Percentiles rank a stretch among this genome's conserved stretches.
These are phyloP conservation scores for Zophobas atratus DNA, from an alignment of 1,140 invertebrate species.

Conservation along the genomic window DNA sequence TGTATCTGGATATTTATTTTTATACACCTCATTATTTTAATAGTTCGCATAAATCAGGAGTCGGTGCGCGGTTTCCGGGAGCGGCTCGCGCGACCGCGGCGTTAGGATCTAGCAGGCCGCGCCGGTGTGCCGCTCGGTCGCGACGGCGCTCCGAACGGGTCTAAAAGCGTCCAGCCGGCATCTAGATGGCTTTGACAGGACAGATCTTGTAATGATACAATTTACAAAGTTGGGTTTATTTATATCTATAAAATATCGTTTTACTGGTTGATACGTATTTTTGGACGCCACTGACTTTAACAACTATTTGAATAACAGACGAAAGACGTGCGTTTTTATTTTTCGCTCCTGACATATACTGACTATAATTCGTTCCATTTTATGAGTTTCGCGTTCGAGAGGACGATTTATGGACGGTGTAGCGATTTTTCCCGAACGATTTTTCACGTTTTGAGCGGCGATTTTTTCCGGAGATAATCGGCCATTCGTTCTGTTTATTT, in stretches of 20 bases:
- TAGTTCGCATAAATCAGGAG: conserved; percentile 50
- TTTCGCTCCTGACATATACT: conserved; percentile 36
- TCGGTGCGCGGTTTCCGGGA: not conserved
- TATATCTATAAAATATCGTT: conserved; percentile 60
- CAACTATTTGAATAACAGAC: conserved; percentile 55
- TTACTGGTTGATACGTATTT: conserved; percentile 57
- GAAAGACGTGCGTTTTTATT: conserved; percentile 50
- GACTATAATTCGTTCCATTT: conserved; percentile 44
- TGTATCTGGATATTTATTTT: conserved; percentile 51
- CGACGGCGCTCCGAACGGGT: not conserved
- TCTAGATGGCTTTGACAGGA: conserved; percentile 56
- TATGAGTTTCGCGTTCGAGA: conserved; percentile 37
- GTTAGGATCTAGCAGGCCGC: not conserved
- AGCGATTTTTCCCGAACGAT: not conserved
- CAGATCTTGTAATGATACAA: conserved; percentile 60
- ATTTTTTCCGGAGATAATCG: conserved; percentile 5
- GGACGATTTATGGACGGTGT: not conserved
- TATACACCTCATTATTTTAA: conserved; percentile 52
- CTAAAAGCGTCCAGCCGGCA: conserved; percentile 40
- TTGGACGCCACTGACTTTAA: conserved; percentile 56
- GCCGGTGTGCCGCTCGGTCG: conserved; percentile 8
- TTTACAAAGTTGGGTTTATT: conserved; percentile 57
- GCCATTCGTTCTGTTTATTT: conserved; percentile 9
- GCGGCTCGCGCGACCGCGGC: not conserved
- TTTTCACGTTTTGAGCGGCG: not conserved